Evolutionary conservation across 1,140 invertebrate species (phyloP), one percentile per base, ranked within the genome.

Genomic region (Drosophila persimilis): DNA sequence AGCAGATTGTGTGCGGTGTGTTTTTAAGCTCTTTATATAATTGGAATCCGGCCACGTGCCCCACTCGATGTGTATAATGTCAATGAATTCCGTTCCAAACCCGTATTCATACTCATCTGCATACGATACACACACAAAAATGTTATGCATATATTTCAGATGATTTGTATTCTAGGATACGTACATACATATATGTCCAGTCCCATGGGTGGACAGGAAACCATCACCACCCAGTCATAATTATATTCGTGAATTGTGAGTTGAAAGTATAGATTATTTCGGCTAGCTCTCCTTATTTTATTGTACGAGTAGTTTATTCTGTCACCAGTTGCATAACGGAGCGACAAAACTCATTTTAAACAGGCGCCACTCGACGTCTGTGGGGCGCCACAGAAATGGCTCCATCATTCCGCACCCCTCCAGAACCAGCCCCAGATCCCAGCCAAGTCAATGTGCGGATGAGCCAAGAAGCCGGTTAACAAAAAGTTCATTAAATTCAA

Each of bases 11-110:
- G 56, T 47, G 17, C 46, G 2, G 29, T n/a, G 44, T 52, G 67
- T 59, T 66, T 65, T 65, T 77, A 83, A 83, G 79, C 79, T 77
- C 62, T 83, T 83, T 83, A 78, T 78, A 58, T 83, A 78, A 83
- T 83, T 83, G 71, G 78, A 83, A 78, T 75, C 80, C 60, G 73
- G 69, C 64, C 79, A 83, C 79, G 74, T 78, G 79, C 60, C 79
- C 73, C 4, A 26, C 24, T 26, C 24, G 4, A 61, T 76, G 50
- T 43, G 53, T 50, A 29, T 66, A 53, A 7, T 59, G 66, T 60
- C 45, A 64, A 61, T 71, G 65, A 61, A 75, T 80, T 76, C 65
- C 54, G 48, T 80, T 71, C 48, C 54, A 64, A 24, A 24, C 5
- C 0, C 24, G 24, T 24, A 24, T 24, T 2, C 73, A 57, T 47